Evolutionary conservation across 2,797 vertebrate species (phyloP), one percentile per base, ranked within the genome.

Genomic region (Taeniopygia guttata): DNA sequence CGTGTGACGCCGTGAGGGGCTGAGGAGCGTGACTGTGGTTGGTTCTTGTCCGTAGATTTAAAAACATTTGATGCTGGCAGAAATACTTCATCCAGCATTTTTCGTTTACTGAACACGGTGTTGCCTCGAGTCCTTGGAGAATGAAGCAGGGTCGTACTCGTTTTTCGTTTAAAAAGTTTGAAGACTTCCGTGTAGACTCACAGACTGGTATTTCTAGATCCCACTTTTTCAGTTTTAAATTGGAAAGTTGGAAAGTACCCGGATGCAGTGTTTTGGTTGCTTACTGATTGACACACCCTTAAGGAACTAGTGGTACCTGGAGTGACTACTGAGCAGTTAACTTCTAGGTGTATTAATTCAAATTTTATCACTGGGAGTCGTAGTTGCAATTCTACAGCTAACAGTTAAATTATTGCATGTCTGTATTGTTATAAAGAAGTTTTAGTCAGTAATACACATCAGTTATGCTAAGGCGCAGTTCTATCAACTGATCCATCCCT

Each of bases 1-100:
- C 3, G 6, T 0, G n/a, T 1, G 25, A 5, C 2, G 14, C 16
- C 3, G 2, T 34, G n/a, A 14, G 34, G 25, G 5, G 0, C 4
- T 5, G 7, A 7, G n/a, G 36, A 5, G 1, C 0, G n/a, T 1
- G 2, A 0, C 0, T 0, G 0, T 1, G 13, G 1, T 20, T 5
- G 0, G 16, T 10, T 7, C 2, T 0, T 8, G 26, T 3, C 2
- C 1, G 25, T 2, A 2, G 6, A 1, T 46, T 68, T 56, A 11
- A 45, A 36, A 21, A 5, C 4, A 1, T 18, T 10, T 12, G 16
- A 0, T 36, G 20, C 34, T 20, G 56, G 4, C 36, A 8, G 19
- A 63, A 46, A 5, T 36, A n/a, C 8, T 10, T 32, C 1, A 0
- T 10, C 1, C 7, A 26, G 16, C 7, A 0, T 49, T 13, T 58